Base-by-base conservation (phyloP, 2,113 vertebrate species). In the Trogon surrucura region DNA sequence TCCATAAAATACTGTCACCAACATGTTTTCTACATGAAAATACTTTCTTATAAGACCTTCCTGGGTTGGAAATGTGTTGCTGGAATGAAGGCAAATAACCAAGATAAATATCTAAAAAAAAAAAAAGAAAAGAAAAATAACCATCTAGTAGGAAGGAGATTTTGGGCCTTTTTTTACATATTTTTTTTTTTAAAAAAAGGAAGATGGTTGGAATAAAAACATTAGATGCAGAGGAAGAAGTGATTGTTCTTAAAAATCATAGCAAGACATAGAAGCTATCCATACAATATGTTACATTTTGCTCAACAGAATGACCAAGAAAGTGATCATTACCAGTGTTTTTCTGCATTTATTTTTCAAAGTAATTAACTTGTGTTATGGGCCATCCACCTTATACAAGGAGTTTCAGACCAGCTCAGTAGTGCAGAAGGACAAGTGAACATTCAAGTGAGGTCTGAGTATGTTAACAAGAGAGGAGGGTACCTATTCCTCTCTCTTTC, bases 401-500 rank as follows among this genome's bases (percentile, higher is more conserved):
- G 16, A 2, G 2, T 51, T 91, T 69, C 57, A 72, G 80, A 38
- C 16, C 11, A 64, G 38, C 13, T 19, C 21, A 32, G 5, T 1
- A 60, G 38, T 23, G 38, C 62, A 83, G 70, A 41, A 71, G 13
- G 48, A 66, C 30, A 71, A 85, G 18, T 9, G 11, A 50, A 38
- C 16, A 21, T 27, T 64, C 50, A 64, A 58, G 53, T 27, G 29
- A 41, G 15, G n/a, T 38, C 9, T 30, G 29, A 53, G 41, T 5
- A 61, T 34, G 30, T 38, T 66, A 80, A 16, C 7, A 11, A 38
- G 72, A 38, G 82, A 19, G 11, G 12, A 32, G 30, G 58, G 18
- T 30, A 54, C 9, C 11, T 9, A 75, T 82, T 36, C 36, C 32
- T 8, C 25, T 18, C 0, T 0, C 26, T 47, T 58, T 10, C 26